Conservation (phyloP, 2,888 invertebrate genomes). For the Watsonalla binaria region DNA sequence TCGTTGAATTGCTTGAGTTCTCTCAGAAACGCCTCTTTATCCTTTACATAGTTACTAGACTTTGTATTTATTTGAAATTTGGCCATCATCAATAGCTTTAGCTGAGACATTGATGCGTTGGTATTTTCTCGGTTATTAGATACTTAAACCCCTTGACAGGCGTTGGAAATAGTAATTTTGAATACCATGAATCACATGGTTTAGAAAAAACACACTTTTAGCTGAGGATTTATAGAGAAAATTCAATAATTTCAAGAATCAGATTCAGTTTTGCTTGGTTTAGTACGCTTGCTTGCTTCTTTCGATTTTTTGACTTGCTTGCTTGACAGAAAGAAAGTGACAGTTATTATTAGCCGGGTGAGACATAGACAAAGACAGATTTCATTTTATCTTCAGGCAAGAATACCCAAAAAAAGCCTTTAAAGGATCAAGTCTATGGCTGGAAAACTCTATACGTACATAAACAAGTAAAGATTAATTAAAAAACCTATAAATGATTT, state of each 20-base stretch:
- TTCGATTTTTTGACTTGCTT: constrained; percentile 21
- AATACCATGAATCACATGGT: constrained; percentile 15
- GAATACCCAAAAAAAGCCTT: too few species aligned
- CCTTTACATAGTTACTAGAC: constrained; percentile 85
- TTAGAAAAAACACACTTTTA: constrained; percentile 8
- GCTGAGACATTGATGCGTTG: not conserved
- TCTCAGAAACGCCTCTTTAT: constrained; percentile 88
- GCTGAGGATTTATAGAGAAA: constrained; percentile 17
- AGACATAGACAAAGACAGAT: not conserved
- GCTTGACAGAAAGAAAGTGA: constrained; percentile 20
- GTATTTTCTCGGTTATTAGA: not conserved
- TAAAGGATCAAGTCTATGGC: too few species aligned
- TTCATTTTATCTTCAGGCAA: too few species aligned
- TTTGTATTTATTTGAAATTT: constrained; percentile 73
- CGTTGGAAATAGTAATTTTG: constrained; percentile 7
- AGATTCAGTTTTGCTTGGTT: not conserved
- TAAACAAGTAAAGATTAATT: too few species aligned
- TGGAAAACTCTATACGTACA: too few species aligned
- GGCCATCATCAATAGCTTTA: constrained; percentile 49
- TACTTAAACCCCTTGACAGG: constrained; percentile 1
- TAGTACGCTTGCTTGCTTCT: constrained; percentile 5
- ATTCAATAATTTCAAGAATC: not conserved
- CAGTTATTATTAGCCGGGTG: not conserved
- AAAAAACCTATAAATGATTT: too few species aligned
- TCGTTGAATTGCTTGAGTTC: constrained; percentile 95